Conservation (phyloP, 2,888 invertebrate genomes). For the Scrobipalpa atriplicella region DNA sequence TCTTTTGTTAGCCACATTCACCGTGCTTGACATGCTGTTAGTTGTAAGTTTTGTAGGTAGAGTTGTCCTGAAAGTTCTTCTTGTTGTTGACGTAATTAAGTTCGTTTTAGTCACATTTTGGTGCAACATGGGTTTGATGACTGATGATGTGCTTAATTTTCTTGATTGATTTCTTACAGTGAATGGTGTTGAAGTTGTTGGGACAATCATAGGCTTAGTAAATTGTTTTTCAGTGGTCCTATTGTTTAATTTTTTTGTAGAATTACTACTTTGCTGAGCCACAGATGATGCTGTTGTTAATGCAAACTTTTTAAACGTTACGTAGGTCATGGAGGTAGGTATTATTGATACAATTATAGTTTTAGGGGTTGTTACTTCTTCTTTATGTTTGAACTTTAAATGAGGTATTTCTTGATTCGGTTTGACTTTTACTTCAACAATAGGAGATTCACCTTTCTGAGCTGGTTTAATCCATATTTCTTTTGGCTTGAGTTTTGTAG, state of each 20-base stretch:
- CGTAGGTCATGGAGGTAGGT: slow-evolving; percentile 75
- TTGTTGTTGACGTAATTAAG: slow-evolving; percentile 39
- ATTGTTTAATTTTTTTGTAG: slow-evolving; percentile 39
- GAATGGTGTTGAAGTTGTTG: slow-evolving; percentile 46
- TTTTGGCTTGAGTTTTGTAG: slow-evolving; percentile 71
- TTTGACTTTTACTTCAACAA: slow-evolving; percentile 60
- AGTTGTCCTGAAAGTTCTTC: slow-evolving; percentile 39
- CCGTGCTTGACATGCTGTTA: slow-evolving; percentile 73
- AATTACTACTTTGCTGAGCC: slow-evolving; percentile 44
- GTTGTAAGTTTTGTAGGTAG: slow-evolving; percentile 56
- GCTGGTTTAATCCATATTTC: slow-evolving; percentile 79
- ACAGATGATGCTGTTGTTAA: slow-evolving; percentile 62
- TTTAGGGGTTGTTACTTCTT: slow-evolving; percentile 68
- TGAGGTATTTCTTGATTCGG: slow-evolving; percentile 49
- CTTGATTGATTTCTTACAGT: slow-evolving; percentile 38
- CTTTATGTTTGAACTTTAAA: slow-evolving; percentile 55
- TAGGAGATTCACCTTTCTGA: slow-evolving; percentile 74
- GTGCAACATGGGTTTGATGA: slow-evolving; percentile 32
- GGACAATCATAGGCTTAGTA: slow-evolving; percentile 58
- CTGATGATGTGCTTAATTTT: slow-evolving; percentile 38
- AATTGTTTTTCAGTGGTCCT: slow-evolving; percentile 50
- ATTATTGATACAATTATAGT: slow-evolving; percentile 78
- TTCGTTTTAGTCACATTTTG: slow-evolving; percentile 41
- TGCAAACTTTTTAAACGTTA: slow-evolving; percentile 72
- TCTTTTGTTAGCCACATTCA: slow-evolving; percentile 50